Conservation (phyloP, 2,888 invertebrate species). For the Carabus problematicus region DNA sequence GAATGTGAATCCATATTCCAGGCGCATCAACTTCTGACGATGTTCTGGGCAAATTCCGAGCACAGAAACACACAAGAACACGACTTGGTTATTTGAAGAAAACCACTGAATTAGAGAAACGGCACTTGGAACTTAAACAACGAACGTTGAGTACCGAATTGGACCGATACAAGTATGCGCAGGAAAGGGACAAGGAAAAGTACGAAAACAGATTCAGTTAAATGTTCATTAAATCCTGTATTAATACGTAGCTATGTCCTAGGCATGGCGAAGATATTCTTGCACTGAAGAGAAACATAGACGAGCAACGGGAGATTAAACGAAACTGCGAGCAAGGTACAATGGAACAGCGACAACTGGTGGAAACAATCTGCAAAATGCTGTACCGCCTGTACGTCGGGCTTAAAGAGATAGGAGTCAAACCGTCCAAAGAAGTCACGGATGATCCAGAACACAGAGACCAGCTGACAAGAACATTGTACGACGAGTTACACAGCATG, state of each 20-base stretch:
- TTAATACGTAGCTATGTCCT: slow-evolving; percentile 46
- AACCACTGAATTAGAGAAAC: slow-evolving; percentile 77
- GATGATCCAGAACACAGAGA: slow-evolving; percentile 38
- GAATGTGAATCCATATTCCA: slow-evolving; percentile 48
- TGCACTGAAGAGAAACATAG: slow-evolving; percentile 67
- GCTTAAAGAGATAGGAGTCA: slow-evolving; percentile 44
- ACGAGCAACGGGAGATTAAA: slow-evolving; percentile 60
- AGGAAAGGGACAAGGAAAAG: slow-evolving; percentile 82
- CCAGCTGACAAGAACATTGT: slow-evolving; percentile 36
- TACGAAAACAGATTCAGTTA: slow-evolving; percentile 59
- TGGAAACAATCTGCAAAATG: slow-evolving; percentile 47
- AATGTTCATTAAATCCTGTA: neutral
- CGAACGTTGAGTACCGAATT: slow-evolving; percentile 72
- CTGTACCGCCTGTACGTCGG: slow-evolving; percentile 45
- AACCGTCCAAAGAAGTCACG: slow-evolving; percentile 34
- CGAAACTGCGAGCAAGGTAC: slow-evolving; percentile 56
- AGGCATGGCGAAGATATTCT: slow-evolving; percentile 78
- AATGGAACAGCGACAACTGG: slow-evolving; percentile 49
- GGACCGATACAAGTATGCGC: slow-evolving; percentile 80
- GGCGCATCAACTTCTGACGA: slow-evolving; percentile 78
- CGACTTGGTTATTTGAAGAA: slow-evolving; percentile 74
- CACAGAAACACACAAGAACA: slow-evolving; percentile 76
- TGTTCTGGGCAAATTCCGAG: slow-evolving; percentile 75
- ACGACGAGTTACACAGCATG: slow-evolving; percentile 40
- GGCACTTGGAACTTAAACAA: slow-evolving; percentile 70